Evolutionary conservation across 1,140 invertebrate species (phyloP).

Genomic region (Drosophila sucinea): DNA sequence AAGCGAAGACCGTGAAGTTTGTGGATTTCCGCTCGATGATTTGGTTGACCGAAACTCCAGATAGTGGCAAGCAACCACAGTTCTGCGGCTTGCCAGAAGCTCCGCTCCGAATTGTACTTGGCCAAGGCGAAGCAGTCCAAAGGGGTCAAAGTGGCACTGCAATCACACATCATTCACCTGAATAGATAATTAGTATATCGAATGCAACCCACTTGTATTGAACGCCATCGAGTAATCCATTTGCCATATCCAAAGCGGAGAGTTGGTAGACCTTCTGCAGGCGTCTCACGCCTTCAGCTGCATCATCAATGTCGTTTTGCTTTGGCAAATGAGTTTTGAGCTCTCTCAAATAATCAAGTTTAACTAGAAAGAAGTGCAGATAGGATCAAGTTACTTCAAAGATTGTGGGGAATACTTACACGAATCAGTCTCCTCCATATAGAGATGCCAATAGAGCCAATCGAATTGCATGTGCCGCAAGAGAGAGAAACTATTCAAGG

Average conservation of each 20-base stretch:
- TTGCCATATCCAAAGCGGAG: not conserved
- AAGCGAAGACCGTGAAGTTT: not conserved
- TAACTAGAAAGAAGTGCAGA: no score
- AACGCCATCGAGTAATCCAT: not conserved
- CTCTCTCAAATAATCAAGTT: not conserved
- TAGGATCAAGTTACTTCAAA: not conserved
- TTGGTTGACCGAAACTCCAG: not conserved
- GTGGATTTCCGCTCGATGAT: not conserved
- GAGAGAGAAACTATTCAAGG: conserved; percentile 30
- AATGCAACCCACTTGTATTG: conserved; percentile 5
- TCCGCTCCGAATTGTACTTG: not conserved
- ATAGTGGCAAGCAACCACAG: not conserved
- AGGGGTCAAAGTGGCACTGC: not conserved
- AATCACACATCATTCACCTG: not conserved
- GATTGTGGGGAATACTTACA: conserved; percentile 3
- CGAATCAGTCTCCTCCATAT: conserved; percentile 18
- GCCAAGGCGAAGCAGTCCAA: conserved; percentile 4
- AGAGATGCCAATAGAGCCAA: conserved; percentile 42
- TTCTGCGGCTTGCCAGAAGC: not conserved
- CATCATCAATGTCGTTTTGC: not conserved
- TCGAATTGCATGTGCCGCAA: conserved; percentile 44
- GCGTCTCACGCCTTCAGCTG: not conserved
- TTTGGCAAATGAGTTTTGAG: not conserved
- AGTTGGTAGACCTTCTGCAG: not conserved
- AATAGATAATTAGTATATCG: not conserved